Evolutionary conservation across 2,797 vertebrate species (phyloP).

Genomic region (Gobio occitaniae): DNA sequence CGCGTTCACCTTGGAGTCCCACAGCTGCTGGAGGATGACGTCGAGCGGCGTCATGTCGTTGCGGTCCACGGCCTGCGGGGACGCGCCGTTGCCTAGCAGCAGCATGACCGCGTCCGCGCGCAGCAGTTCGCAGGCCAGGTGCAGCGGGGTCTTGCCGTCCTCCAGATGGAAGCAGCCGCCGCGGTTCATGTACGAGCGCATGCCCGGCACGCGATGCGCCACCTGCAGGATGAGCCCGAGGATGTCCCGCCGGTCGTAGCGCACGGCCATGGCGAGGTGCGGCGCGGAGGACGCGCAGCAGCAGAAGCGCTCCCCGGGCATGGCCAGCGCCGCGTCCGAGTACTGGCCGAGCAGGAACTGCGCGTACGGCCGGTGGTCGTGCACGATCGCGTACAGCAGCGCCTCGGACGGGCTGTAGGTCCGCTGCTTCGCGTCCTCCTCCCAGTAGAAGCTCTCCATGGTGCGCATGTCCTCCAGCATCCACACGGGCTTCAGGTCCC

Average conservation of each 20-base stretch:
- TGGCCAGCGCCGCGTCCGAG: slow-evolving; percentile 82
- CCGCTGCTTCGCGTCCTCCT: slow-evolving; percentile 77
- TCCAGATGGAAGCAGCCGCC: slow-evolving; percentile 79
- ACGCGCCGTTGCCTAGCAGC: slow-evolving; percentile 84
- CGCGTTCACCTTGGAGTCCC: slow-evolving; percentile 75
- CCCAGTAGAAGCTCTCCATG: slow-evolving; percentile 86
- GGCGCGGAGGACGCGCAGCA: slow-evolving; percentile 82
- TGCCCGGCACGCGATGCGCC: slow-evolving; percentile 75
- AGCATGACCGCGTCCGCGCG: slow-evolving; percentile 82
- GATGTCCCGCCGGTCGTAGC: slow-evolving; percentile 85
- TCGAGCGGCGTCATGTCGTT: slow-evolving; percentile 85
- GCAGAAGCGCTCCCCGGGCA: slow-evolving; percentile 85
- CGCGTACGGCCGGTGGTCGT: slow-evolving; percentile 87
- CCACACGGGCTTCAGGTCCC: slow-evolving; percentile 87
- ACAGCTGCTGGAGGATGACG: slow-evolving; percentile 82
- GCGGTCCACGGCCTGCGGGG: slow-evolving; percentile 80
- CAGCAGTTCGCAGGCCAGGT: slow-evolving; percentile 86
- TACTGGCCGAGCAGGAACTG: slow-evolving; percentile 83
- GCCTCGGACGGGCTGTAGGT: slow-evolving; percentile 87
- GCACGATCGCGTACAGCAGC: slow-evolving; percentile 88
- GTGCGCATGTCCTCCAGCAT: slow-evolving; percentile 90
- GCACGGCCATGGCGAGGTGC: slow-evolving; percentile 85
- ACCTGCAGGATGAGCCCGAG: slow-evolving; percentile 84
- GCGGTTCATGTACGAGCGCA: slow-evolving; percentile 76
- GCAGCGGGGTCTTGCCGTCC: slow-evolving; percentile 84